Conservation (phyloP, 2,888 invertebrate species). For the Drosophila fulvimacula region DNA sequence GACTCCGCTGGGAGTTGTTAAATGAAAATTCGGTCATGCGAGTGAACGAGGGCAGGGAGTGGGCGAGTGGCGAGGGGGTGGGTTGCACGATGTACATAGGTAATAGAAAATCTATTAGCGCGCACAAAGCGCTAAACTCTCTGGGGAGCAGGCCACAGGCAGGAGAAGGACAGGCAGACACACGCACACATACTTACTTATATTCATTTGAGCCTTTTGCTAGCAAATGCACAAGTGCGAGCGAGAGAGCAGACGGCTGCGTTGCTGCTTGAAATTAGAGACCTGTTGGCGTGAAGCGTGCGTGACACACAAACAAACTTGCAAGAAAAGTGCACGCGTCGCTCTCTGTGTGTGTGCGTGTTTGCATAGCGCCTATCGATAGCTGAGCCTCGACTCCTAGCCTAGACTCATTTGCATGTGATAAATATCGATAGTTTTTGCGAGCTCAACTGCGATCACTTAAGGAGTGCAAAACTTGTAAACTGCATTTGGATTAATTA, state of each 20-base stretch:
- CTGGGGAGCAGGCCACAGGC: slow-evolving; percentile 30
- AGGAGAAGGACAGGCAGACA: background rate
- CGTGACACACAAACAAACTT: slow-evolving; percentile 6
- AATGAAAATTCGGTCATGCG: slow-evolving; percentile 76
- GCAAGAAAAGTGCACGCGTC: background rate
- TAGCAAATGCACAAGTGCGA: too few species aligned
- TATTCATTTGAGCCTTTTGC: too few species aligned
- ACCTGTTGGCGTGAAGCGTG: slow-evolving; percentile 68
- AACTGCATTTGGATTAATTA: background rate
- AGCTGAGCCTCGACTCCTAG: too few species aligned
- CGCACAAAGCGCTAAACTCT: slow-evolving; percentile 52
- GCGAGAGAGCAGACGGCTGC: background rate
- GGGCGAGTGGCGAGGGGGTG: background rate
- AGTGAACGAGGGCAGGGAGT: slow-evolving; percentile 36
- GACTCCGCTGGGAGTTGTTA: slow-evolving; percentile 68
- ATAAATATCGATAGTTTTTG: background rate
- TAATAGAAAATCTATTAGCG: slow-evolving; percentile 80
- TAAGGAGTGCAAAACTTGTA: background rate
- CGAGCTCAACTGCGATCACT: background rate
- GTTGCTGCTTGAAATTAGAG: slow-evolving; percentile 51
- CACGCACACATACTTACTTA: slow-evolving; percentile 27
- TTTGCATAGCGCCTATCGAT: background rate
- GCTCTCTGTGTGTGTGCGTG: background rate
- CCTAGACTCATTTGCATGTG: background rate
- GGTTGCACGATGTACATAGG: slow-evolving; percentile 39